These are phyloP conservation scores for Cottus gobio DNA, from an alignment of 2,113 vertebrate genomes.

Conservation along the genomic window DNA sequence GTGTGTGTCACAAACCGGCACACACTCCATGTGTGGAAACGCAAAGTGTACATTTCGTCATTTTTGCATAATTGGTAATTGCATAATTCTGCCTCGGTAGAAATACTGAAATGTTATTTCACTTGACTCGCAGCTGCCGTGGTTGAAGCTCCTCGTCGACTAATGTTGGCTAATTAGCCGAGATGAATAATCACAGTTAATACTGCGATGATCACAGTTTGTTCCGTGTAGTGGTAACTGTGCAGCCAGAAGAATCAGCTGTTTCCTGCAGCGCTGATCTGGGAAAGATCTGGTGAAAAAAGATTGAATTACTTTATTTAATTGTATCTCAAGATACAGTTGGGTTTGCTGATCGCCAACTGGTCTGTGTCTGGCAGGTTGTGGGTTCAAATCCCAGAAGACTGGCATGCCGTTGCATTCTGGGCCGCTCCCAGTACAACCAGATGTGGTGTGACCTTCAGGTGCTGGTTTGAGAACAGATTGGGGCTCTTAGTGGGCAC, in stretches of 20 bases:
- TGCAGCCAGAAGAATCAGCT: slow-evolving; percentile 8
- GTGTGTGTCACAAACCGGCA: too few species aligned
- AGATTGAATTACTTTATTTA: slow-evolving; percentile 11
- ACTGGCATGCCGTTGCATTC: background rate
- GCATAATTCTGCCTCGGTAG: slow-evolving; percentile 11
- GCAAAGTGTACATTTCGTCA: background rate
- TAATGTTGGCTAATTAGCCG: slow-evolving; percentile 22
- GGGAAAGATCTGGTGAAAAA: slow-evolving; percentile 15
- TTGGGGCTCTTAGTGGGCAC: background rate
- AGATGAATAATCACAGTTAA: slow-evolving; percentile 32
- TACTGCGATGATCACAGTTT: background rate
- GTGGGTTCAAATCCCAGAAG: background rate
- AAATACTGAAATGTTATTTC: slow-evolving; percentile 4
- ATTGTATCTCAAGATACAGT: background rate
- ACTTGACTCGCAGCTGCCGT: slow-evolving; percentile 25
- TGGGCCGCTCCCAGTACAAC: background rate
- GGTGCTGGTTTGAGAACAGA: background rate
- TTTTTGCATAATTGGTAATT: slow-evolving; percentile 34
- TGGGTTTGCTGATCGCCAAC: background rate
- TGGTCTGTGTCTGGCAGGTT: too few species aligned
- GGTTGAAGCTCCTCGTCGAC: background rate
- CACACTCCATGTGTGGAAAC: slow-evolving; percentile 19
- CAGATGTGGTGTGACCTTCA: too few species aligned
- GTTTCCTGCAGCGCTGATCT: slow-evolving; percentile 10
- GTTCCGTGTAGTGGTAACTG: slow-evolving; percentile 1